phyloP scores from a whole-genome alignment of 1,140 invertebrate species.

The Drosophila tani region DNA sequence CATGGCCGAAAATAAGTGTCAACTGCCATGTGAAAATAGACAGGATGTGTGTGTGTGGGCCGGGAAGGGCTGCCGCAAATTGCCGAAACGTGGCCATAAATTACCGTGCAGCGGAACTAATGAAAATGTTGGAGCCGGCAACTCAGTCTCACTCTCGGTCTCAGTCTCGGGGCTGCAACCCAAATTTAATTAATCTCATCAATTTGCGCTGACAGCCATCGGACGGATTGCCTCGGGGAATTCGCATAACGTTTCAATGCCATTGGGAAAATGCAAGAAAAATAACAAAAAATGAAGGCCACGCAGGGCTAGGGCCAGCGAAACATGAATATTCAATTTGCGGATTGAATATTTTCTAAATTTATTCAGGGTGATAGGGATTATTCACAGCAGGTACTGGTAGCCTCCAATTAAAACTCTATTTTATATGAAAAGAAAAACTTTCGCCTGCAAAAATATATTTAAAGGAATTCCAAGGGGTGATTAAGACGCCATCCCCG shows the following conservation, averaged over 20 bases:
- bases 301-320: no score
- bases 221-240: background rate
- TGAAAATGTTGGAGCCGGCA: constrained; percentile 40
- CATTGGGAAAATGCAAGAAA: background rate
- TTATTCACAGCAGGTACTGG: no score
- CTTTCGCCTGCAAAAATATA: background rate
- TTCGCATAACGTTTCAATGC: background rate
- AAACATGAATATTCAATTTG: background rate
- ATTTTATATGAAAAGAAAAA: background rate
- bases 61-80: constrained; percentile 38
- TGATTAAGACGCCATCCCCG: no score
- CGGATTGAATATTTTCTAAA: background rate
- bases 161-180: constrained; percentile 11
- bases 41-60: constrained; percentile 15
- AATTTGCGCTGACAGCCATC: constrained; percentile 35
- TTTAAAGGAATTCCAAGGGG: no score
- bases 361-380: no score
- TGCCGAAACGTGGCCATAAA: constrained; percentile 58
- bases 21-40: constrained; percentile 47
- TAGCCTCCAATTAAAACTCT: background rate
- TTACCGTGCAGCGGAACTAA: constrained; percentile 41
- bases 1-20: constrained; percentile 53
- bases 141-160: background rate
- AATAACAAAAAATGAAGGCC: background rate
- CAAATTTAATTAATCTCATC: constrained; percentile 51